Conservation (phyloP, 2,797 vertebrate genomes). For the Sylvia borin region DNA sequence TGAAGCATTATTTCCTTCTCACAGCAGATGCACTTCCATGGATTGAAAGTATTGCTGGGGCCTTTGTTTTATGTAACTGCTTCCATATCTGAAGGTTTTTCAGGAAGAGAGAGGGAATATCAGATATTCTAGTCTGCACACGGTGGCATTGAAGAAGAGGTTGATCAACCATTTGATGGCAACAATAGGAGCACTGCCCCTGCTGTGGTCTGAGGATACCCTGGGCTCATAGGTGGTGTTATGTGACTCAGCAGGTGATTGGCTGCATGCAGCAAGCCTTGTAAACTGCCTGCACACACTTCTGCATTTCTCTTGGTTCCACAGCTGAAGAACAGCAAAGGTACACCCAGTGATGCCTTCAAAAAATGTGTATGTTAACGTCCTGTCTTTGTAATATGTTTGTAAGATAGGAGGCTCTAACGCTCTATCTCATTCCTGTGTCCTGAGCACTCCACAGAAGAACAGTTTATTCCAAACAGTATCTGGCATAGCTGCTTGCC, state of each 20-base stretch:
- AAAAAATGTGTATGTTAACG: not conserved
- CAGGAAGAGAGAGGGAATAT: not conserved
- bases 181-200: not conserved
- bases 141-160: not conserved
- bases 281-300: not conserved
- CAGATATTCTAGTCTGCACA: not conserved
- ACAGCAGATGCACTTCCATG: not conserved
- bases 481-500: not conserved
- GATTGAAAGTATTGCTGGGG: not conserved
- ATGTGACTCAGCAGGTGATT: not conserved
- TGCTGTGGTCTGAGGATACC: not conserved
- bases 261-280: not conserved
- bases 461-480: conserved; percentile 6
- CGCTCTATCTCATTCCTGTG: not conserved
- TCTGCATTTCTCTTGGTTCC: not conserved
- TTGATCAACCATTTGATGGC: fast-evolving
- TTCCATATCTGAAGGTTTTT: not conserved
- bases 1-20: not conserved
- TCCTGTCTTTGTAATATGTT: not conserved
- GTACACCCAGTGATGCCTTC: fast-evolving
- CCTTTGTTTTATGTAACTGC: not conserved
- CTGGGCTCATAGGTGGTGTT: fast-evolving
- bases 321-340: not conserved
- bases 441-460: not conserved
- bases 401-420: not conserved